A percentile compares a stretch with the other conserved stretches of the same genome.
These are phyloP conservation scores for Meandrusa payeni DNA, from an alignment of 2,888 invertebrate species.

Conservation along the genomic window DNA sequence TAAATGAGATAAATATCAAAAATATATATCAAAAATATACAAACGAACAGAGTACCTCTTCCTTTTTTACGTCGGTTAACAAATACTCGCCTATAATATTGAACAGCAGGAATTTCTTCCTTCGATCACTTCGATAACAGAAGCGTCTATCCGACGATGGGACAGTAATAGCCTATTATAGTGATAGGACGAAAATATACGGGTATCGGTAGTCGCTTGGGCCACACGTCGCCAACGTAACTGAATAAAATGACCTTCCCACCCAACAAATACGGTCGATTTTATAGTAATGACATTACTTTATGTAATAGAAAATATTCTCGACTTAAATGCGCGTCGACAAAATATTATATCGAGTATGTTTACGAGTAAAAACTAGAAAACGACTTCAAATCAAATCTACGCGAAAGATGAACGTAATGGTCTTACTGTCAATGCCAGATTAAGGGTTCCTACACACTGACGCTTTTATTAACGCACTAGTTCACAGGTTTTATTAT, in stretches of 20 bases:
- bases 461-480: too few species aligned
- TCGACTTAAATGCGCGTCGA: neutral
- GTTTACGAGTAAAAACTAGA: too few species aligned
- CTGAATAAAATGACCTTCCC: constrained; percentile 17
- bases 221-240: constrained; percentile 14
- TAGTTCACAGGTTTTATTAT: too few species aligned
- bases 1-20: too few species aligned
- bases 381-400: too few species aligned
- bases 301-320: constrained; percentile 1
- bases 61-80: too few species aligned
- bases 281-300: constrained; percentile 4
- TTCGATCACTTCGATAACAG: constrained; percentile 31
- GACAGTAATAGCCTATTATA: constrained; percentile 37
- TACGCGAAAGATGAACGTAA: too few species aligned
- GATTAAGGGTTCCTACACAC: too few species aligned
- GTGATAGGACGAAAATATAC: constrained; percentile 39
- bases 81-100: neutral
- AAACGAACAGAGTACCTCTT: too few species aligned
- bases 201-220: constrained; percentile 12
- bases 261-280: constrained; percentile 6
- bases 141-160: constrained; percentile 31
- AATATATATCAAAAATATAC: too few species aligned
- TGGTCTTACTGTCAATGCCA: too few species aligned
- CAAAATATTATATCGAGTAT: too few species aligned
- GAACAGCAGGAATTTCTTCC: neutral